These are phyloP conservation scores for Phrynosoma platyrhinos DNA, from an alignment of 2,113 vertebrate genomes.

Conservation along the genomic window DNA sequence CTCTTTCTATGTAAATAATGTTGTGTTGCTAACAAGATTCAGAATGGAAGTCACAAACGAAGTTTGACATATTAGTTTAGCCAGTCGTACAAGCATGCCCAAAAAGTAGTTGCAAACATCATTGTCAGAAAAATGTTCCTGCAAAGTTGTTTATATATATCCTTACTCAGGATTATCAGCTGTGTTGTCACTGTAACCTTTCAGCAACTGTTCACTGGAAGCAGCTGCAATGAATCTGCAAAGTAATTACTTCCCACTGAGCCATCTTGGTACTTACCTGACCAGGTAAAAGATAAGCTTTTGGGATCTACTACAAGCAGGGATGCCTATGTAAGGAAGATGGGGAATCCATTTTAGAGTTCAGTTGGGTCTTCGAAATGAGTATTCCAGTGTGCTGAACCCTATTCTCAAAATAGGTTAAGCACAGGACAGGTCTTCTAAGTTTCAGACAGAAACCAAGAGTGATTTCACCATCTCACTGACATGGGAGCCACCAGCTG, in stretches of 20 bases:
- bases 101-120: conserved; percentile 68
- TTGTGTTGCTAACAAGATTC: conserved; percentile 56
- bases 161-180: conserved; percentile 59
- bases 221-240: neutral
- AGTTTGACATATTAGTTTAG: conserved; percentile 64
- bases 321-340: too few relatives aligned
- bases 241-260: neutral
- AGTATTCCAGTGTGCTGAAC: too few relatives aligned
- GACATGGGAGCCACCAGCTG: too few relatives aligned
- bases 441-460: too few relatives aligned
- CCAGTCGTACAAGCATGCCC: neutral
- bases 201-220: conserved; percentile 15
- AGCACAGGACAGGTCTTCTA: too few relatives aligned
- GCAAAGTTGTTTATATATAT: conserved; percentile 62
- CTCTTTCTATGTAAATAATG: conserved; percentile 61
- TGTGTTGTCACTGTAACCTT: conserved; percentile 29
- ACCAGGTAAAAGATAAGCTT: neutral
- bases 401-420: too few relatives aligned
- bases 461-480: too few relatives aligned
- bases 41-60: conserved; percentile 55
- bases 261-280: neutral
- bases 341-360: too few relatives aligned
- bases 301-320: neutral
- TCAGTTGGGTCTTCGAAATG: too few relatives aligned
- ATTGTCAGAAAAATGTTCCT: conserved; percentile 61